Evolutionary conservation across 1,140 invertebrate genomes (phyloP), one percentile per base, ranked within the genome.

Genomic region (Ceratosolen fusciceps): DNA sequence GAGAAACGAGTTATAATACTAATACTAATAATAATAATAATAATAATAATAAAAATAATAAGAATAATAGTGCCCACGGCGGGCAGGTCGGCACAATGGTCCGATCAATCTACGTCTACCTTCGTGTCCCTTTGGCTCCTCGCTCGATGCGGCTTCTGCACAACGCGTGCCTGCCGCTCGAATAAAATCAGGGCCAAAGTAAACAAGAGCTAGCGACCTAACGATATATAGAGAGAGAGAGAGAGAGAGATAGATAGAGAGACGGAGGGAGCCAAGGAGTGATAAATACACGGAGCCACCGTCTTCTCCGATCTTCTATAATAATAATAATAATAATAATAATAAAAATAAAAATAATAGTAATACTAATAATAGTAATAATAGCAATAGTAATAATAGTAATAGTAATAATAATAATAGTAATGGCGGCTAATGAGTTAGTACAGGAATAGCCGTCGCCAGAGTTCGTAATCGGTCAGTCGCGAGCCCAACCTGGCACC

Each of bases 391-490:
- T n/a, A n/a, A n/a, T n/a, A n/a, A n/a, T n/a, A n/a, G n/a, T n/a
- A n/a, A n/a, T n/a, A n/a, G n/a, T n/a, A n/a, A n/a, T n/a, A n/a
- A n/a, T n/a, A n/a, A n/a, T n/a, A n/a, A n/a, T n/a, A n/a, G n/a
- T n/a, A n/a, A 74, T 79, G 60, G 67, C 68, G 29, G 65, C 77
- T 79, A 79, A 79, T 79, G 77, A 79, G 77, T 79, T 49, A 29
- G 39, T 74, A 47, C 78, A 74, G 62, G 62, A 77, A 81, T 77
- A 65, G 56, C 43, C 29, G 19, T n/a, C 26, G 49, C 37, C 16
- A 49, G 60, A 68, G 58, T 73, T 60, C 56, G 52, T 73, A 81
- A 77, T 74, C 71, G 62, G 43, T 58, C 26, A 68, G 62, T 71
- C 56, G 52, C 74, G 52, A n/a, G n/a, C n/a, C n/a, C n/a, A n/a